Evolutionary conservation across 2,797 vertebrate genomes (phyloP).

Genomic region (Euthynnus affinis): DNA sequence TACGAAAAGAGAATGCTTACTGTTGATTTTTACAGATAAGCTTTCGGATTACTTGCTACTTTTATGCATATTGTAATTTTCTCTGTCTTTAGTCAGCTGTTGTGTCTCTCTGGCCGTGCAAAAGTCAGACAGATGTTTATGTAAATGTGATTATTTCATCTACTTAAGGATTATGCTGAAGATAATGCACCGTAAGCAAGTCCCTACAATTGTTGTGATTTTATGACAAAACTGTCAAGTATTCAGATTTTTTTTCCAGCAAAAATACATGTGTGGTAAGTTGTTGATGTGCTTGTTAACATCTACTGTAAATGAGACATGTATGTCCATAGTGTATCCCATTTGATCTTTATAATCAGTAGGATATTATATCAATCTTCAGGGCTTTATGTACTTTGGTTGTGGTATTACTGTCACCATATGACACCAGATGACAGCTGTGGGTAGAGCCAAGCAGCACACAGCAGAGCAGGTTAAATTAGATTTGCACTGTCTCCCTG

Average conservation of each 20-base stretch:
- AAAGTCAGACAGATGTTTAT: slow-evolving; percentile 54
- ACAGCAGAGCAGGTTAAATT: slow-evolving; percentile 69
- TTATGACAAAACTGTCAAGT: not conserved
- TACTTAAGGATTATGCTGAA: slow-evolving; percentile 35
- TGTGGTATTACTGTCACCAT: slow-evolving; percentile 62
- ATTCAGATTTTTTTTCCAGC: not conserved
- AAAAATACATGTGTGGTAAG: not conserved
- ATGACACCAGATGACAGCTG: slow-evolving; percentile 75
- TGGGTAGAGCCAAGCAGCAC: slow-evolving; percentile 42
- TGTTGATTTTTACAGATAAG: slow-evolving; percentile 44
- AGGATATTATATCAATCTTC: slow-evolving; percentile 38
- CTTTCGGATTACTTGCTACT: slow-evolving; percentile 21
- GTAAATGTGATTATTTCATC: slow-evolving; percentile 47
- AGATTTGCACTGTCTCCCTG: slow-evolving; percentile 73
- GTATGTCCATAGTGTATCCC: slow-evolving; percentile 13
- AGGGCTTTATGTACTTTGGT: slow-evolving; percentile 37
- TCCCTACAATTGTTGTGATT: slow-evolving; percentile 6
- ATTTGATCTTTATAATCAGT: slow-evolving; percentile 38
- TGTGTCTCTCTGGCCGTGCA: slow-evolving; percentile 11
- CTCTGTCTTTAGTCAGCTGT: slow-evolving; percentile 22
- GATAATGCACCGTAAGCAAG: slow-evolving; percentile 14
- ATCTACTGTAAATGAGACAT: slow-evolving; percentile 11
- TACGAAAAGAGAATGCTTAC: slow-evolving; percentile 55
- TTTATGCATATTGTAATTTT: slow-evolving; percentile 22
- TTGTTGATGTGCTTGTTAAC: not conserved